Evolutionary conservation across 2,888 invertebrate genomes (phyloP), one percentile per base, ranked within the genome.

Genomic region (Patella depressa): DNA sequence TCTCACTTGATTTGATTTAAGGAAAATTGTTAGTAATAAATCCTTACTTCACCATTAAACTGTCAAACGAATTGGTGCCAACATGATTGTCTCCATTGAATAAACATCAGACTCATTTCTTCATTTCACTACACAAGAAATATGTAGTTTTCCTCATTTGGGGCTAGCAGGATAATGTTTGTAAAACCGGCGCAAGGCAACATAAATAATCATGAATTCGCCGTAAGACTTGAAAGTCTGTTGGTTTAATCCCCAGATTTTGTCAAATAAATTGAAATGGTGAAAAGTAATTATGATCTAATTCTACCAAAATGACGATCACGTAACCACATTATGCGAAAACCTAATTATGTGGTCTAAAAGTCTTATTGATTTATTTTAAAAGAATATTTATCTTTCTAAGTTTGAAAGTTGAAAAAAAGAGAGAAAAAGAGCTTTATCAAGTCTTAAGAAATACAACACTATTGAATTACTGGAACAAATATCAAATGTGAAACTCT

Each of bases 11-110:
- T 59, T 24, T 76, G 76, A 76, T 76, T 76, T 76, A 76, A 53
- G 59, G 76, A 73, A 76, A 76, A 76, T 73, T 72, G 76, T 53
- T 69, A 57, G 55, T 65, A 72, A 76, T 73, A 76, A 76, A 76
- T 76, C 65, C 65, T 72, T 53, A 53, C 45, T 19, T 59, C 53
- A 53, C 59, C 76, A 76, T 76, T 72, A 76, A 76, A 73, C 72
- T 72, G 76, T 76, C 76, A 76, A 34, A 70, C 72, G 65, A 65
- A 55, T 65, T 45, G 73, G 55, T 55, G 76, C 55, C 57, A 72
- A 76, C 76, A 76, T 72, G 76, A 76, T 76, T 73, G 76, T 76
- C 72, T 73, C 76, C 53, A 76, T 76, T 65, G 73, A 76, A 76
- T 65, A 76, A 76, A 76, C 76, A 76, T 76, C 73, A 76, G 53